These are phyloP conservation scores for Daphoenositta chrysoptera DNA, from an alignment of 2,113 vertebrate species.

Conservation along the genomic window DNA sequence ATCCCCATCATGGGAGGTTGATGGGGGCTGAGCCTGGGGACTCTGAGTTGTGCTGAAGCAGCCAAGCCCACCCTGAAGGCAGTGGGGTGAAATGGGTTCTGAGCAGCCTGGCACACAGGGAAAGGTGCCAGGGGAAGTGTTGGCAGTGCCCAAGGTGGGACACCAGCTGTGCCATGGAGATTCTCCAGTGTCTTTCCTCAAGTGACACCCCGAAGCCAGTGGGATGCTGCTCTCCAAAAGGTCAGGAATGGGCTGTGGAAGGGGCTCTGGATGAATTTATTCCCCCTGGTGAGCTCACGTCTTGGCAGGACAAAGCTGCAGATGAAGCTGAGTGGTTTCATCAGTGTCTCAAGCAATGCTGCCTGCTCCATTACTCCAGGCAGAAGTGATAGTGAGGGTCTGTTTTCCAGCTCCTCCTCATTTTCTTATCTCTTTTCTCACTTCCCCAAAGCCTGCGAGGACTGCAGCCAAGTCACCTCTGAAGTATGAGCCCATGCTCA, in stretches of 20 bases:
- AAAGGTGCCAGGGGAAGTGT: neutral
- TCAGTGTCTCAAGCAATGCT: neutral
- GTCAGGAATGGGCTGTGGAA: neutral
- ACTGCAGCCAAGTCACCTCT: neutral
- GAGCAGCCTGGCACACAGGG: neutral
- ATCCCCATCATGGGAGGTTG: rapidly evolving
- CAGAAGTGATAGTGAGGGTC: neutral
- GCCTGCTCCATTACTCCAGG: neutral
- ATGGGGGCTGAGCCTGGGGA: neutral
- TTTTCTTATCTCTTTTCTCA: neutral
- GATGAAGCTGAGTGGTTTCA: neutral
- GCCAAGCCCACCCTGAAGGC: neutral
- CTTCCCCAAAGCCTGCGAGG: neutral
- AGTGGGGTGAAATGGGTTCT: neutral
- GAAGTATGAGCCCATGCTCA: neutral
- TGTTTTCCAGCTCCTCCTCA: neutral
- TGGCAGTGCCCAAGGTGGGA: neutral
- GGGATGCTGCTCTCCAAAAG: neutral
- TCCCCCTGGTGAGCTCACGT: neutral
- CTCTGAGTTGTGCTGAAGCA: neutral
- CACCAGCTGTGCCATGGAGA: neutral
- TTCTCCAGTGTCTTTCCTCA: neutral
- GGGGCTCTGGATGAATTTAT: neutral
- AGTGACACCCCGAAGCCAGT: rapidly evolving
- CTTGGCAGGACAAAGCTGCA: neutral